Evolutionary conservation across 2,797 vertebrate species (phyloP).

Genomic region (Cyprinella venusta): DNA sequence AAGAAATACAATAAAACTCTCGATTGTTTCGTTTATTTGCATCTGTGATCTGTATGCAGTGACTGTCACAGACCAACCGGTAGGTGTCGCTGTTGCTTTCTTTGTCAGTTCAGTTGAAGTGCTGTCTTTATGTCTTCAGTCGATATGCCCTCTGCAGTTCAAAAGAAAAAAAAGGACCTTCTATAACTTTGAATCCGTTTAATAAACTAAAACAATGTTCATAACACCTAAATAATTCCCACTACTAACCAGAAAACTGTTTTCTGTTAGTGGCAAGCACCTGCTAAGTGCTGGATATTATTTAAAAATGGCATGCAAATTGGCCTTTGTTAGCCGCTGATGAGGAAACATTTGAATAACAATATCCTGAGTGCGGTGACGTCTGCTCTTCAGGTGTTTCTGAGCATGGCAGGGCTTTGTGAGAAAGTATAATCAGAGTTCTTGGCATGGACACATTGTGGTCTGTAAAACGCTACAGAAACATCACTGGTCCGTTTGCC

Average conservation of each 20-base stretch:
- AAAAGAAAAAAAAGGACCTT: background rate
- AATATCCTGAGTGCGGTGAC: constrained; percentile 83
- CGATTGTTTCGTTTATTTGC: background rate
- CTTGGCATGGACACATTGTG: constrained; percentile 72
- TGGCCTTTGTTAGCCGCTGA: constrained; percentile 83
- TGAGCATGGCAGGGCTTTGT: constrained; percentile 87
- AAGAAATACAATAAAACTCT: background rate
- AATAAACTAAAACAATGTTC: constrained; percentile 5
- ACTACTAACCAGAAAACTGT: background rate
- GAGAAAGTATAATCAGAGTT: constrained; percentile 86
- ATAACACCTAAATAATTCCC: background rate
- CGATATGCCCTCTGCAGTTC: background rate
- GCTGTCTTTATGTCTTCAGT: background rate
- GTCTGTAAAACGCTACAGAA: constrained; percentile 22
- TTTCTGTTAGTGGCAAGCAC: constrained; percentile 17
- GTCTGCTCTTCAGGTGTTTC: constrained; percentile 87
- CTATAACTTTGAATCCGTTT: background rate
- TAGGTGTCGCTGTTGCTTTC: constrained; percentile 55
- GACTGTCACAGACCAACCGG: background rate
- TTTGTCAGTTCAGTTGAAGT: background rate
- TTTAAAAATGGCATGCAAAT: constrained; percentile 75
- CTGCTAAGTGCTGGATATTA: constrained; percentile 38
- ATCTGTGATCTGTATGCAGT: background rate
- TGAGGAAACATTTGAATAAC: constrained; percentile 86
- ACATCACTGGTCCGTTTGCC: background rate